Evolutionary conservation across 2,113 vertebrate species (phyloP).

Genomic region (Indicator indicator): DNA sequence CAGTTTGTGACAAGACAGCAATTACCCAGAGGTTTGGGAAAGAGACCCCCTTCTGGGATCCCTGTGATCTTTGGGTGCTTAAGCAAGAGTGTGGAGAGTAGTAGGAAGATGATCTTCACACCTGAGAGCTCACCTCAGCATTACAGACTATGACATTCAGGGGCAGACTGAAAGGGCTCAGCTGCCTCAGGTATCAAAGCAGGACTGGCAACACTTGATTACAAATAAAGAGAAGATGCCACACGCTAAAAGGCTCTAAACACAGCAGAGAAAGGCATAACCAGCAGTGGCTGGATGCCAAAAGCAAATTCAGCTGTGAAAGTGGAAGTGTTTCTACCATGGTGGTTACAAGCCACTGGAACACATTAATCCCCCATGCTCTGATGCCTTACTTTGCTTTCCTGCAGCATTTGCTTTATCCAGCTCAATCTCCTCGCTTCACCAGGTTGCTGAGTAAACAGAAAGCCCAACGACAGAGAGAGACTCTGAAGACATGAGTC

Average conservation of each 20-base stretch:
- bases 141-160: background rate
- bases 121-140: background rate
- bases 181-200: background rate
- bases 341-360: background rate
- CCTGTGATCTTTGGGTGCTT: background rate
- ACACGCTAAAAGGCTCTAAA: background rate
- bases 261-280: background rate
- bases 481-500: background rate
- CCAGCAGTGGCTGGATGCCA: background rate
- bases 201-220: background rate
- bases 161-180: background rate
- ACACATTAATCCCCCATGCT: background rate
- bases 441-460: background rate
- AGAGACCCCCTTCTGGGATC: background rate
- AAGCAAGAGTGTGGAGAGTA: background rate
- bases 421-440: background rate
- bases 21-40: background rate
- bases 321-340: background rate
- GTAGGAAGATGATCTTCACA: background rate
- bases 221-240: background rate
- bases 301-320: background rate
- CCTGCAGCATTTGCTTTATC: background rate
- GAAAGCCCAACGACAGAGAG: background rate
- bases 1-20: accelerated
- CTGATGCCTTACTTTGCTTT: background rate